Percentiles rank a stretch among this genome's conserved stretches.
phyloP scores from a whole-genome alignment of 2,113 vertebrate species.

The Laticauda colubrina region DNA sequence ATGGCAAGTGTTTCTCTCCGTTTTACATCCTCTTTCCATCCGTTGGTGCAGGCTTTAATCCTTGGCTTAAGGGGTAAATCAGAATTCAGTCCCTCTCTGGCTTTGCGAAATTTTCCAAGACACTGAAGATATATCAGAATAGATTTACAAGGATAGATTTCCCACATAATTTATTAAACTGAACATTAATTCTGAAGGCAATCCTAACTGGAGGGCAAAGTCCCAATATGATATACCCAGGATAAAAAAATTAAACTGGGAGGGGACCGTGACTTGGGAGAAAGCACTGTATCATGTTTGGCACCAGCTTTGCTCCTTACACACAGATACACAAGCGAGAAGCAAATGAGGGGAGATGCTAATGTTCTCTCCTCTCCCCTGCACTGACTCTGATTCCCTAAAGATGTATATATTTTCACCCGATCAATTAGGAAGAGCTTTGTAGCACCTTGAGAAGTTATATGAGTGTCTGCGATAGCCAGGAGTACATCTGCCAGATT shows the following conservation, averaged over 20 bases:
- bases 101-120: not conserved
- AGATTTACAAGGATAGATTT: not conserved
- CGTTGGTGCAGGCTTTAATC: too few relatives aligned
- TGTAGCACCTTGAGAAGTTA: constrained; percentile 1
- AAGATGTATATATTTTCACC: not conserved
- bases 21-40: too few relatives aligned
- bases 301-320: not conserved
- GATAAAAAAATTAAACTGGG: not conserved
- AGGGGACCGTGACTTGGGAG: not conserved
- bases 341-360: not conserved
- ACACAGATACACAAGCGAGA: not conserved
- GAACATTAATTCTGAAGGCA: not conserved
- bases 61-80: not conserved
- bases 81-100: not conserved
- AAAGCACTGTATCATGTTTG: not conserved
- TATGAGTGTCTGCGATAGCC: not conserved
- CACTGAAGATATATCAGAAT: not conserved
- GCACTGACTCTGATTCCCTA: not conserved
- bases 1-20: too few relatives aligned
- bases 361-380: not conserved
- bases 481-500: constrained; percentile 15
- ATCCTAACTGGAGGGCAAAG: not conserved
- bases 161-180: not conserved
- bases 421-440: not conserved
- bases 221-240: not conserved